phyloP scores from a whole-genome alignment of 92 coral and sea anemone genomes.

The Epizoanthus ramosus region DNA sequence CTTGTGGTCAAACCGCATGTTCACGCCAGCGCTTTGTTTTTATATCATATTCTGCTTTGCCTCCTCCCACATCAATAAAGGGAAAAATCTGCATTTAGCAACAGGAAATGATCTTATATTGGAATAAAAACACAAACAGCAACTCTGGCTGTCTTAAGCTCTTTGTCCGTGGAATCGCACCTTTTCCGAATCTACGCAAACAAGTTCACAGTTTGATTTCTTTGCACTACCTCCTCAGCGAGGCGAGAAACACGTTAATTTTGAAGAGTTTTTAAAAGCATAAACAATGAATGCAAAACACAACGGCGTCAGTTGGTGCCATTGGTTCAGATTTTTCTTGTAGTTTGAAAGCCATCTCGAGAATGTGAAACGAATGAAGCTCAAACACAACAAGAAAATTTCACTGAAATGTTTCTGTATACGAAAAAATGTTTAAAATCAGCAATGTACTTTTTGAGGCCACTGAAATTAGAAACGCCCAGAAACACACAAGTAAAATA shows the following conservation, averaged over 20 bases:
- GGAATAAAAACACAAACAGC: neutral
- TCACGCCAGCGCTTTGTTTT: neutral
- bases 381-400: neutral
- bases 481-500: neutral
- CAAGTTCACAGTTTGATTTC: neutral
- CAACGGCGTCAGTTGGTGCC: conserved; percentile 5
- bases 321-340: no score
- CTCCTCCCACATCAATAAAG: neutral
- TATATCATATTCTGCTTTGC: neutral
- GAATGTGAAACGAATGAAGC: no score
- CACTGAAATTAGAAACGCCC: conserved; percentile 22
- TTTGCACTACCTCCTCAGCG: neutral
- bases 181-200: neutral
- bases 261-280: neutral
- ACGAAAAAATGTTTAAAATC: no score
- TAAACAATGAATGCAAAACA: conserved; percentile 8
- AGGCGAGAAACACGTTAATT: conserved; percentile 26
- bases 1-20: neutral
- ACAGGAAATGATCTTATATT: neutral
- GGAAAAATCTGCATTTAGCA: neutral
- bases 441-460: neutral
- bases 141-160: conserved; percentile 1
- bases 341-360: no score
- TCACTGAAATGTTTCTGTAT: neutral
- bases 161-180: neutral